Evolutionary conservation across 2,113 vertebrate genomes (phyloP).

Genomic region (Malurus melanocephalus): DNA sequence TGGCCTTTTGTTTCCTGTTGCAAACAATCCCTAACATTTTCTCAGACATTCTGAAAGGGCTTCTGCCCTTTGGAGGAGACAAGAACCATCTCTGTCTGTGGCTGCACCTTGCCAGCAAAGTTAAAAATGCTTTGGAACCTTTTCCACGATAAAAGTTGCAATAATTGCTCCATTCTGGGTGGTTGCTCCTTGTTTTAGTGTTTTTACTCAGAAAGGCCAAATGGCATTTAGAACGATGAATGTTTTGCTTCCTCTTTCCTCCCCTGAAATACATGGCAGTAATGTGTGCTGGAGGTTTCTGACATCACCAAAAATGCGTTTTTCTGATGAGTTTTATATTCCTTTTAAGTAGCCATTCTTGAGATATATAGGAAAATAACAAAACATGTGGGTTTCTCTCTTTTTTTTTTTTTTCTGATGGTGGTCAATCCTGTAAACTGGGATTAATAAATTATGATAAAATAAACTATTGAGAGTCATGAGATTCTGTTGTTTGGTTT

Average conservation of each 20-base stretch:
- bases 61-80: conserved; percentile 10
- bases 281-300: not conserved
- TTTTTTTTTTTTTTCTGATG: not conserved
- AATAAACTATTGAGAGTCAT: not conserved
- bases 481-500: not conserved
- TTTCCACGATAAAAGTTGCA: not conserved
- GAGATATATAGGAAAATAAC: not conserved
- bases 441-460: not conserved
- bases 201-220: not conserved
- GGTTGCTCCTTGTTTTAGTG: not conserved
- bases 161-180: not conserved
- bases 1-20: not conserved
- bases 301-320: not conserved
- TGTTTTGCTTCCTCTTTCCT: not conserved
- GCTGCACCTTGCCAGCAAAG: not conserved
- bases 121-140: not conserved
- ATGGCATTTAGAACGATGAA: not conserved
- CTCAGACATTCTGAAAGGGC: not conserved
- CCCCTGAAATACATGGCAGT: not conserved
- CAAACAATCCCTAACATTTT: conserved; percentile 18
- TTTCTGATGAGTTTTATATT: not conserved
- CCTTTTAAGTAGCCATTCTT: not conserved
- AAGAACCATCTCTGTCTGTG: not conserved
- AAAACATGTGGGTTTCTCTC: not conserved
- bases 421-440: not conserved